Evolutionary conservation across 2,797 vertebrate genomes (phyloP).

Genomic region (Gobionotothen gibberifrons): DNA sequence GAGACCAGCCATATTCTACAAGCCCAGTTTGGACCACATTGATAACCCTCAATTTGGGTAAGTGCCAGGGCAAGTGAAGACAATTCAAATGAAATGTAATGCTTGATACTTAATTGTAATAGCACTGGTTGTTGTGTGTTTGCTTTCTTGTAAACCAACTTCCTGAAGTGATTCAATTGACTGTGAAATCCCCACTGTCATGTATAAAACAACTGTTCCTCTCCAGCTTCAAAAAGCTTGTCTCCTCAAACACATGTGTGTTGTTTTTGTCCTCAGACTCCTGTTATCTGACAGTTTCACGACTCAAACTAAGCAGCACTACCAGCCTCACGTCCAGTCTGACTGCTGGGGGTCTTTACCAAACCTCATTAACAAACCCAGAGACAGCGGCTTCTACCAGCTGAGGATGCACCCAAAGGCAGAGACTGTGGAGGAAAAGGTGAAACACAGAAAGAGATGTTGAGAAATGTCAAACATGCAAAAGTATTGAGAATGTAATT

Average conservation of each 20-base stretch:
- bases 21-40: slow-evolving; percentile 55
- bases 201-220: background rate
- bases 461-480: background rate
- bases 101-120: too few relatives aligned
- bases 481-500: background rate
- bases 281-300: slow-evolving; percentile 59
- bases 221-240: background rate
- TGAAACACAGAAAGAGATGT: slow-evolving; percentile 1
- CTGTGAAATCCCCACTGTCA: background rate
- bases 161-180: background rate
- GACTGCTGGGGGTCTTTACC: slow-evolving; percentile 33
- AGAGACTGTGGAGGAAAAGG: slow-evolving; percentile 17
- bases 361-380: slow-evolving; percentile 40
- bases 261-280: slow-evolving; percentile 52
- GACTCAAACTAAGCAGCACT: slow-evolving; percentile 65
- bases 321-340: slow-evolving; percentile 36
- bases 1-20: slow-evolving; percentile 63
- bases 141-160: slow-evolving; percentile 2
- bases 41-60: slow-evolving; percentile 73
- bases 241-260: background rate
- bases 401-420: slow-evolving; percentile 26
- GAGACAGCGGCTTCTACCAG: slow-evolving; percentile 55
- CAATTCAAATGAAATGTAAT: background rate
- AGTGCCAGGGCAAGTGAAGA: slow-evolving; percentile 26
- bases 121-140: background rate